phyloP scores from a whole-genome alignment of 2,888 invertebrate species.

The Lasioglossum vierecki region DNA sequence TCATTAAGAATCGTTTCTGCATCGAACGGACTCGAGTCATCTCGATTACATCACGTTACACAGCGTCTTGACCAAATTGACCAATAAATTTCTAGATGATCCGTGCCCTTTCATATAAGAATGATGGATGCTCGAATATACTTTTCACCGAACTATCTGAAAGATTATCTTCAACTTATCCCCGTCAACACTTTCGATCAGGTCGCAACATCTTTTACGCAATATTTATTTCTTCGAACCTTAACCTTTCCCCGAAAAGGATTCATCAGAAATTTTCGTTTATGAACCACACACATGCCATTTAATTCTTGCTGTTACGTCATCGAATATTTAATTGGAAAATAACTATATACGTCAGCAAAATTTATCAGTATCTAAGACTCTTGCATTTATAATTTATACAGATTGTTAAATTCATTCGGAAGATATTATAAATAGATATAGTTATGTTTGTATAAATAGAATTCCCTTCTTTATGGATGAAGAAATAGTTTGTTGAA shows the following conservation, averaged over 20 bases:
- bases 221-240: constrained; percentile 49
- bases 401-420: background rate
- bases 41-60: constrained; percentile 64
- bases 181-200: background rate
- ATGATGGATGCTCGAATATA: constrained; percentile 67
- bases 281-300: background rate
- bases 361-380: background rate
- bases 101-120: constrained; percentile 70
- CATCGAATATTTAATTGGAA: constrained; percentile 20
- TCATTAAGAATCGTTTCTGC: constrained; percentile 24
- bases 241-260: constrained; percentile 58
- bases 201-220: constrained; percentile 46
- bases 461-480: background rate
- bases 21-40: constrained; percentile 32
- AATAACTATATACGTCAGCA: background rate
- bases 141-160: background rate
- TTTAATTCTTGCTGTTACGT: constrained; percentile 21
- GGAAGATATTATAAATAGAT: too few relatives aligned
- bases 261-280: constrained; percentile 20
- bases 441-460: background rate
- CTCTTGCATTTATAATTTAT: background rate
- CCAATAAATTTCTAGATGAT: constrained; percentile 73
- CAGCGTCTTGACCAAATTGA: constrained; percentile 64
- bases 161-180: background rate
- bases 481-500: background rate